Evolutionary conservation across 2,797 vertebrate species (phyloP).

Genomic region (Paguma larvata): DNA sequence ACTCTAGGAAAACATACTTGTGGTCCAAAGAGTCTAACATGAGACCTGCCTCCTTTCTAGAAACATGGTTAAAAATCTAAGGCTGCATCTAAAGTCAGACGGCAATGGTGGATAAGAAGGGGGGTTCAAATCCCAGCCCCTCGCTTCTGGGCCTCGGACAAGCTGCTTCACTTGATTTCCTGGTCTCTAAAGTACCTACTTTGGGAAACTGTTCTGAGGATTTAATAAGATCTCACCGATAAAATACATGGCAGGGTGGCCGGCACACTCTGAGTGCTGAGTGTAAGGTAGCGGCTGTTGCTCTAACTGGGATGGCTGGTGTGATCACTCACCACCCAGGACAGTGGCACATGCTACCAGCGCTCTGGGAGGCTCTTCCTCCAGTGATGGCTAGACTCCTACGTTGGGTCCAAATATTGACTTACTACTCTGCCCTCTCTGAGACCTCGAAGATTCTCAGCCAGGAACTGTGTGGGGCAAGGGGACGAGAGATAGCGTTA

Average conservation of each 20-base stretch:
- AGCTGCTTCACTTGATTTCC: fast-evolving
- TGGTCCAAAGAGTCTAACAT: background rate
- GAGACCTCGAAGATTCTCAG: background rate
- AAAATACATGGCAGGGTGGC: fast-evolving
- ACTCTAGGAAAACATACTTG: background rate
- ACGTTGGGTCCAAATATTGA: background rate
- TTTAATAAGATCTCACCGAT: background rate
- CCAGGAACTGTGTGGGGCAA: background rate
- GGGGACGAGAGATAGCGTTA: background rate
- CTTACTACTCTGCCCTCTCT: background rate
- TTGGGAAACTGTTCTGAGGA: too few species aligned
- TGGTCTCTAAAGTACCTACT: background rate
- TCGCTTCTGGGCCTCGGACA: background rate
- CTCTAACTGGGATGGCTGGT: fast-evolving
- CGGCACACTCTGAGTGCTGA: fast-evolving
- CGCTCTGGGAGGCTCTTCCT: background rate
- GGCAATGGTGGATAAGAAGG: fast-evolving
- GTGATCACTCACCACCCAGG: background rate
- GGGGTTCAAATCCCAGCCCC: background rate
- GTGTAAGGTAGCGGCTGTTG: fast-evolving
- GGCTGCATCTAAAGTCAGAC: fast-evolving
- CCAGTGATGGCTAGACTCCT: background rate
- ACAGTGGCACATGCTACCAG: fast-evolving
- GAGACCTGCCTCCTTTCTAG: background rate
- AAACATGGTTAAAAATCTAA: background rate